phyloP scores from a whole-genome alignment of 1,140 invertebrate genomes.

The Hypsibius dujardini region DNA sequence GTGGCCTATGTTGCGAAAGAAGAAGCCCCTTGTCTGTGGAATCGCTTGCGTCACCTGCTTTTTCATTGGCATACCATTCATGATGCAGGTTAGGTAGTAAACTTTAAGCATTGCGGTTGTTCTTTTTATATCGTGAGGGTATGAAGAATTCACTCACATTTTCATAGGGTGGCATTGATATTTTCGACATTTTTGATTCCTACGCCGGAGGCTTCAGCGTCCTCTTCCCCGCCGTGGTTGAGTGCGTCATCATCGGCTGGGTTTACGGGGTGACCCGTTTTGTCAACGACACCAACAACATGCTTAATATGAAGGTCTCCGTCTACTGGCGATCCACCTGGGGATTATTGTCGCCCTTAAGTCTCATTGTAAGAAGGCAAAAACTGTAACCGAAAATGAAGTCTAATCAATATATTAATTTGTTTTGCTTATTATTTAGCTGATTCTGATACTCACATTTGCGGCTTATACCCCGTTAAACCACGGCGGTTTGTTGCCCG shows the following conservation, averaged over 20 bases:
- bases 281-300: slow-evolving; percentile 53
- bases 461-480: background rate
- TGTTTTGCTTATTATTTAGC: background rate
- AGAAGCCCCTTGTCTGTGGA: slow-evolving; percentile 52
- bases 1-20: slow-evolving; percentile 48
- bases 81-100: slow-evolving; percentile 24
- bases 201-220: slow-evolving; percentile 15
- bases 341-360: slow-evolving; percentile 1
- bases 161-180: slow-evolving; percentile 10
- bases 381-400: background rate
- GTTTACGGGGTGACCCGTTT: slow-evolving; percentile 63
- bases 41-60: slow-evolving; percentile 51
- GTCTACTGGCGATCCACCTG: background rate
- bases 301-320: slow-evolving; percentile 43
- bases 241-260: slow-evolving; percentile 59
- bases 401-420: no score
- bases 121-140: no score
- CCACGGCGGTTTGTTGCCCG: slow-evolving; percentile 25
- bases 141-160: background rate
- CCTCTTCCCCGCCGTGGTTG: slow-evolving; percentile 36
- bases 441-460: background rate
- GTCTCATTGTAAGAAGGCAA: background rate
- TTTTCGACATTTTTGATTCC: slow-evolving; percentile 8
- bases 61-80: slow-evolving; percentile 42
- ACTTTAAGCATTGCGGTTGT: no score